Conservation (phyloP, 2,113 vertebrate species). For the Amazona vittata region DNA sequence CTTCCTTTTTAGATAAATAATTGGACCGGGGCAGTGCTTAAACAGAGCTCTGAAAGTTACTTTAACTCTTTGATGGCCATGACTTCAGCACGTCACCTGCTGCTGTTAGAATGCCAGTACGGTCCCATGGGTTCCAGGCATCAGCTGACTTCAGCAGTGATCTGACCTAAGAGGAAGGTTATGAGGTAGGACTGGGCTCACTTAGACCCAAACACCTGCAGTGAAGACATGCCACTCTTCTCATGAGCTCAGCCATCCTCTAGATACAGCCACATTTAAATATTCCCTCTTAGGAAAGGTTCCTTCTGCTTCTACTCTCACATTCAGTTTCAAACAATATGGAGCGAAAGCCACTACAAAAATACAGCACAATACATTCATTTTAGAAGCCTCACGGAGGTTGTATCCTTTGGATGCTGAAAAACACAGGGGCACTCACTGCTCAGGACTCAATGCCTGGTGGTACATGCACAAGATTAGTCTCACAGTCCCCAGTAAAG, state of each 20-base stretch:
- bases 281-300: neutral
- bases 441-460: neutral
- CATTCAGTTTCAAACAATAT: neutral
- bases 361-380: rapidly evolving
- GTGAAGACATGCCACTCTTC: neutral
- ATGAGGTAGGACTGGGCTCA: neutral
- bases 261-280: neutral
- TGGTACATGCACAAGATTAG: rapidly evolving
- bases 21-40: neutral
- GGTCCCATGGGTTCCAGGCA: rapidly evolving
- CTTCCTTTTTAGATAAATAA: constrained; percentile 61
- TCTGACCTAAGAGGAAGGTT: neutral
- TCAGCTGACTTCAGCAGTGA: neutral
- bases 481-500: neutral
- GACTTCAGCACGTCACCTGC: neutral
- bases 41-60: neutral
- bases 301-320: neutral
- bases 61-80: constrained; percentile 21
- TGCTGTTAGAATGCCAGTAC: neutral
- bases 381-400: neutral
- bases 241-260: neutral
- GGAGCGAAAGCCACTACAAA: neutral
- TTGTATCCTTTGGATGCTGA: neutral
- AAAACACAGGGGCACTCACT: neutral
- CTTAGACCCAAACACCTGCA: constrained; percentile 23